Conservation (phyloP, 1,140 invertebrate genomes). For the Watersipora subatra region DNA sequence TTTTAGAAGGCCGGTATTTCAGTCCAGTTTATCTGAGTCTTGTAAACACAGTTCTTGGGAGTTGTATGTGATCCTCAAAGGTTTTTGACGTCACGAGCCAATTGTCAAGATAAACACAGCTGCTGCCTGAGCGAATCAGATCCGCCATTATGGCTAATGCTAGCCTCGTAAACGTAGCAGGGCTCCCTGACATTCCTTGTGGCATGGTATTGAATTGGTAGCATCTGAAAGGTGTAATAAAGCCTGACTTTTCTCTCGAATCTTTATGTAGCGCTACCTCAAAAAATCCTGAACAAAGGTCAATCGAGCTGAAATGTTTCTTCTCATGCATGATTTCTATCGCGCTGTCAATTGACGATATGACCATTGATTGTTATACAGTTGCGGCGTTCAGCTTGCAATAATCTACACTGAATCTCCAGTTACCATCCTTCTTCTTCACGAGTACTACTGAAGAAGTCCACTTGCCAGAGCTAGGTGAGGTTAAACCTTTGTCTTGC, state of each 20-base stretch:
- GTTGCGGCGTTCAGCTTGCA: slow-evolving; percentile 14
- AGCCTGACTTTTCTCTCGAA: slow-evolving; percentile 14
- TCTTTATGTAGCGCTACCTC: slow-evolving; percentile 15
- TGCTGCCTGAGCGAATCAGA: not conserved
- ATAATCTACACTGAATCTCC: slow-evolving; percentile 15
- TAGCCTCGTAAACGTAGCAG: slow-evolving; percentile 30
- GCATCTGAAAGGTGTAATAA: slow-evolving; percentile 7
- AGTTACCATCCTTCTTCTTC: slow-evolving; percentile 11
- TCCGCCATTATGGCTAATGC: slow-evolving; percentile 19
- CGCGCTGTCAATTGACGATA: slow-evolving; percentile 13
- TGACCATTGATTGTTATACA: slow-evolving; percentile 6
- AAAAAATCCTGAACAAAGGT: slow-evolving; percentile 15
- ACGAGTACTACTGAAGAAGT: slow-evolving; percentile 14
- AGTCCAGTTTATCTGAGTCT: slow-evolving; percentile 12
- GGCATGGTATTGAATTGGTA: slow-evolving; percentile 32
- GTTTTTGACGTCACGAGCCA: slow-evolving; percentile 7
- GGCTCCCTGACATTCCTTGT: slow-evolving; percentile 37
- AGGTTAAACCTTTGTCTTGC: slow-evolving; percentile 14
- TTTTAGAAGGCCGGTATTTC: slow-evolving; percentile 13
- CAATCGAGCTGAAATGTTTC: slow-evolving; percentile 11
- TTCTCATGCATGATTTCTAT: slow-evolving; percentile 11
- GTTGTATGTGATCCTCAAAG: slow-evolving; percentile 11
- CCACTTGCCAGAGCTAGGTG: slow-evolving; percentile 11
- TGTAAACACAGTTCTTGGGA: slow-evolving; percentile 10
- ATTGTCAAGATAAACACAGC: slow-evolving; percentile 10